Base-by-base conservation (phyloP, 2,888 invertebrate genomes). In the Corbicula japonica region DNA sequence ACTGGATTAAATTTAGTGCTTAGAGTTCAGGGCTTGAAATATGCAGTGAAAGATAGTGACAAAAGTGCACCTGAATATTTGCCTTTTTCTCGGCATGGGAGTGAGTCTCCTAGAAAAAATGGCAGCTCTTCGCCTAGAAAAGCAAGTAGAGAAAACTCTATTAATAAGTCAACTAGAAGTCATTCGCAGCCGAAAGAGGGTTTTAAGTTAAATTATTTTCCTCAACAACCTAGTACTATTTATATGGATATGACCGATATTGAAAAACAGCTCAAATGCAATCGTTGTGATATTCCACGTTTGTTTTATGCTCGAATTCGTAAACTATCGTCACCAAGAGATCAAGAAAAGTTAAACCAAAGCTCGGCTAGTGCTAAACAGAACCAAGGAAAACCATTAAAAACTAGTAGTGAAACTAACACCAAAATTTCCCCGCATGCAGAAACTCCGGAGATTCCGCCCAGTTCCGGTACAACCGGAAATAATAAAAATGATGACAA, bases 291-390 rank as follows among this genome's bases (percentile, higher is more conserved):
- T 21, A 74, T 89, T 28, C 88, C 90, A 0, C 58, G 68, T 48
- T 75, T 81, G 23, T 91, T 91, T 78, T 85, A 80, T 41, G 91
- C 90, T 6, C 86, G 84, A 66, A 69, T 91, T 26, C 68, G 76
- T 41, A 90, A 86, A 70, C 79, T 91, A 6, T 62, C 54, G 0
- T 88, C 91, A 21, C 90, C 91, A 32, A 86, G 87, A 56, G 89
- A 88, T n/a, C 58, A 80, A 18, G 85, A 87, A 46, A 84, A 87
- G 61, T 48, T 52, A 34, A 73, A 65, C 52, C 34, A 41, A 2
- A 72, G 30, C 23, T 41, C 73, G 26, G 63, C 69, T 54, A 71
- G 62, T 41, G 21, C 62, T 44, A 73, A 74, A 76, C 63, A 50
- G 60, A 52, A 46, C n/a, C 48, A 50, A 18, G 28, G 32, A 44